Conservation (phyloP, 1,140 invertebrate genomes). For the Drosophila mayri region DNA sequence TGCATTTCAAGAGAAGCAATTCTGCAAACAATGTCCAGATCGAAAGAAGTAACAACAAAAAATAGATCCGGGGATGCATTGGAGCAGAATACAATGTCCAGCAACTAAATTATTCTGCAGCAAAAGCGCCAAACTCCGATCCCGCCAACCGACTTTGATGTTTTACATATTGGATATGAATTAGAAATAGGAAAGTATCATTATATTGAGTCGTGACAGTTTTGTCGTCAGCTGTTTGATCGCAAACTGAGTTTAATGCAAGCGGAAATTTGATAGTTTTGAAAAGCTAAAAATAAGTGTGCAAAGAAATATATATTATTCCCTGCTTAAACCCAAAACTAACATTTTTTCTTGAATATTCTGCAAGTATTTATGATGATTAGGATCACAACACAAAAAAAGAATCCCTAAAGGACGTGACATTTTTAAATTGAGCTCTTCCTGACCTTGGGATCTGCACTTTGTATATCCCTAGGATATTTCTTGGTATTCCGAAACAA, state of each 20-base stretch:
- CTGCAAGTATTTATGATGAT: too few species aligned
- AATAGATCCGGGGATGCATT: not conserved
- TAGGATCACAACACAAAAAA: not conserved
- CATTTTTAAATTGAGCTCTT: constrained; percentile 7
- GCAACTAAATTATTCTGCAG: too few species aligned
- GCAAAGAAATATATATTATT: not conserved
- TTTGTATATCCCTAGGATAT: not conserved
- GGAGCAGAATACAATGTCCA: too few species aligned
- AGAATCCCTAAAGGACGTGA: not conserved
- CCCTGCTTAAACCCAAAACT: not conserved
- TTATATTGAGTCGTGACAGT: too few species aligned
- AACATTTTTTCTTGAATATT: not conserved
- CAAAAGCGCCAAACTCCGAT: too few species aligned
- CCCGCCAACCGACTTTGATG: too few species aligned
- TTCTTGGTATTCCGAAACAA: constrained; percentile 5
- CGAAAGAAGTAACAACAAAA: not conserved
- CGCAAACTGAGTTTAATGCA: too few species aligned
- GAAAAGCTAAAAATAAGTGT: too few species aligned
- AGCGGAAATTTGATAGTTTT: too few species aligned
- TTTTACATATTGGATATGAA: too few species aligned
- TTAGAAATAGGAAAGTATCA: too few species aligned
- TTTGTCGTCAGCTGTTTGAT: too few species aligned
- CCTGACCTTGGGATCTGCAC: constrained; percentile 35
- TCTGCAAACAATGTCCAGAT: not conserved
- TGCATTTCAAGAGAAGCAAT: not conserved